Conservation (phyloP, 2,113 vertebrate species). For the Coptodon bakossiorum region DNA sequence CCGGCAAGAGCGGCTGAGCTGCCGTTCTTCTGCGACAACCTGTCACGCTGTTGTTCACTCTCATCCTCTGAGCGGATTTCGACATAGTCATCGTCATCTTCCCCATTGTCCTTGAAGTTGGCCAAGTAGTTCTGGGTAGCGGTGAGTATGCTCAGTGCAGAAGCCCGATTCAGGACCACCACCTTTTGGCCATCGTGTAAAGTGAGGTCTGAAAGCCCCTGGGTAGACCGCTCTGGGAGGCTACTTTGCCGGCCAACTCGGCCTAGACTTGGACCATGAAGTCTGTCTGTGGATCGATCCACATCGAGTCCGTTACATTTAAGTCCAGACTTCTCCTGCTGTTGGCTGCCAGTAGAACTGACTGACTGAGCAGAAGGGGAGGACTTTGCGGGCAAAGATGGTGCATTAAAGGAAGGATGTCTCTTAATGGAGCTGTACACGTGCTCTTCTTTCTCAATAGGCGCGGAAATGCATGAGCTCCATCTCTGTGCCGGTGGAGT, state of each 20-base stretch:
- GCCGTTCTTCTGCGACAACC: constrained; percentile 1
- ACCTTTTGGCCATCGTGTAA: constrained; percentile 91
- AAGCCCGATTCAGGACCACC: constrained; percentile 78
- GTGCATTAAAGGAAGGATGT: constrained; percentile 57
- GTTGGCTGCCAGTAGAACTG: constrained; percentile 72
- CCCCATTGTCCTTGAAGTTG: constrained; percentile 91
- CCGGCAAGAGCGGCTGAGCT: constrained; percentile 20
- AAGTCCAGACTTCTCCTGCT: constrained; percentile 58
- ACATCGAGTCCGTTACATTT: constrained; percentile 40
- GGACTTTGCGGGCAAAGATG: constrained; percentile 65
- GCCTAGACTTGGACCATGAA: constrained; percentile 23
- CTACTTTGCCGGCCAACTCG: constrained; percentile 66
- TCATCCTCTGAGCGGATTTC: constrained; percentile 97
- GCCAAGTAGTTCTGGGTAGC: constrained; percentile 91
- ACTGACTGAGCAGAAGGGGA: constrained; percentile 73
- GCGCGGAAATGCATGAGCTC: constrained; percentile 80
- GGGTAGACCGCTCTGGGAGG: constrained; percentile 68
- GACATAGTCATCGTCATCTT: constrained; percentile 91
- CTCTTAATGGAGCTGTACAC: constrained; percentile 80
- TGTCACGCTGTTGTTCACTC: constrained; percentile 45
- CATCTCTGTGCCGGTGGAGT: constrained; percentile 74
- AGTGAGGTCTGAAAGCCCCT: constrained; percentile 80
- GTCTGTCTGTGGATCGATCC: constrained; percentile 31
- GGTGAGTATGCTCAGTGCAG: constrained; percentile 76
- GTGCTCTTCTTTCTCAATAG: constrained; percentile 78